Base-by-base conservation (phyloP, 2,888 invertebrate genomes). In the Antheraea assamensis region DNA sequence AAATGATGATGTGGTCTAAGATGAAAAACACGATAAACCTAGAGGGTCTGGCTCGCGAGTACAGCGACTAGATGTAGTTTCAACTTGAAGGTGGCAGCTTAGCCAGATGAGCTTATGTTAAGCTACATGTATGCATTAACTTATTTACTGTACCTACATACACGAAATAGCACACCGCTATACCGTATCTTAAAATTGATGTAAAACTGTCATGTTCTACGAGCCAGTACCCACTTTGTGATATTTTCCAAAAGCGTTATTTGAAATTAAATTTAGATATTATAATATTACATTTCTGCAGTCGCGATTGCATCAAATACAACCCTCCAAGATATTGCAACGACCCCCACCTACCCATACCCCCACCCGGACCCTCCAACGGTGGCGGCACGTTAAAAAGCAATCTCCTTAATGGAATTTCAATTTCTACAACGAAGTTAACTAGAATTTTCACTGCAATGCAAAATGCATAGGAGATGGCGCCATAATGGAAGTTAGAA, bases 351-450 rank as follows among this genome's bases (percentile, higher is more conserved):
- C 58, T 35, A 71, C 74, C 76, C 76, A 73, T 72, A 5, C 70
- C 55, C 42, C 68, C 31, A 71, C 74, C 76, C 76, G 73, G n/a
- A 71, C 74, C 72, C 75, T 71, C 74, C 77, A 79, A 77, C 76
- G 76, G 78, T 77, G 80, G 80, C 81, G 83, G 83, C 82, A 88
- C 89, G 91, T 89, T 91, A 91, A 93, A 92, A 92, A 92, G 93
- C 93, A 93, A 94, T 93, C 90, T 91, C 77, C 86, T 85, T 93
- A 93, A 94, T 94, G 94, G 94, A 94, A 93, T 94, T 93, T 91
- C 94, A 94, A 94, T 94, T 92, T 91, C 86, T 87, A 88, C 87
- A 81, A 88, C 85, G 84, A 90, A 92, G 88, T 90, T 91, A 91
- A 92, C 92, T 91, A 88, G 90, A 89, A 89, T 92, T 91, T 85